phyloP scores from a whole-genome alignment of 2,888 invertebrate species.

The Parelbella ahira region DNA sequence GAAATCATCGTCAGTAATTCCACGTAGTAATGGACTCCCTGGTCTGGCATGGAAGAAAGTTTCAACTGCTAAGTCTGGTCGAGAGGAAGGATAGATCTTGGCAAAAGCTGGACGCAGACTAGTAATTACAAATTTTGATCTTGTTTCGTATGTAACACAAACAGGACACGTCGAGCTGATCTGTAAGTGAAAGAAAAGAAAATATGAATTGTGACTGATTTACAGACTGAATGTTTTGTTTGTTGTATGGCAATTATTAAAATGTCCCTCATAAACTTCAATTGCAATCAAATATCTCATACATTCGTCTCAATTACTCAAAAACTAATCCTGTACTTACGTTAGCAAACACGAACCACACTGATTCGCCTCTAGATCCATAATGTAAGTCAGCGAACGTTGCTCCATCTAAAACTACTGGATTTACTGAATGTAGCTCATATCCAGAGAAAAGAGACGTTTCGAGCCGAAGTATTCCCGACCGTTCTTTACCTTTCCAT shows the following conservation, averaged over 20 bases:
- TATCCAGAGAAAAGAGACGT: constrained; percentile 83
- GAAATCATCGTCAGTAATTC: constrained; percentile 83
- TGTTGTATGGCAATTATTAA: no score
- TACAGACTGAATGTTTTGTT: no score
- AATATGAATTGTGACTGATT: not conserved
- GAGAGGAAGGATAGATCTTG: constrained; percentile 81
- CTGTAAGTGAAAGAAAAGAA: constrained; percentile 60
- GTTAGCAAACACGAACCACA: constrained; percentile 84
- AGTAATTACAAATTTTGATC: constrained; percentile 81
- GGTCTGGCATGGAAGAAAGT: constrained; percentile 82
- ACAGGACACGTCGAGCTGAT: constrained; percentile 81
- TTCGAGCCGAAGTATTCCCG: constrained; percentile 82
- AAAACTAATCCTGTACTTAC: constrained; percentile 65
- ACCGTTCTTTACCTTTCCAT: constrained; percentile 82
- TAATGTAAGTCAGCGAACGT: constrained; percentile 81
- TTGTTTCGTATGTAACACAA: constrained; percentile 81
- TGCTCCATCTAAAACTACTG: constrained; percentile 78
- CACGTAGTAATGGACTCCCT: constrained; percentile 81
- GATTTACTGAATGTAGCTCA: constrained; percentile 77
- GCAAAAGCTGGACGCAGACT: constrained; percentile 83
- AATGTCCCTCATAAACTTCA: no score
- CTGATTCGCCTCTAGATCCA: constrained; percentile 80
- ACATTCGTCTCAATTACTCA: no score
- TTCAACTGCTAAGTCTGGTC: constrained; percentile 83
- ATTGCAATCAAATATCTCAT: no score